Percentiles rank a stretch among this genome's conserved stretches.
Conservation (phyloP, 2,797 vertebrate genomes). For the Alca torda region DNA sequence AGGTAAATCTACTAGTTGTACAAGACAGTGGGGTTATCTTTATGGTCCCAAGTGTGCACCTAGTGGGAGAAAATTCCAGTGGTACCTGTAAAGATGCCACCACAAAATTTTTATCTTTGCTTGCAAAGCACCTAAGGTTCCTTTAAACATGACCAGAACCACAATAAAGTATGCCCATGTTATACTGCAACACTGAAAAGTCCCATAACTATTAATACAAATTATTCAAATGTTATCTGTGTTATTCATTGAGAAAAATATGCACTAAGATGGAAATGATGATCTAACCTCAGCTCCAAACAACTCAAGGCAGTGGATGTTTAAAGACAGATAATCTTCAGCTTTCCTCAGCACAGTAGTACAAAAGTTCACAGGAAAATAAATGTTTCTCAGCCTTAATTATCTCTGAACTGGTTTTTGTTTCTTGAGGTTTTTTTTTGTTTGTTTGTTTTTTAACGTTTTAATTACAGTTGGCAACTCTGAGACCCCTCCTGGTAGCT, state of each 20-base stretch:
- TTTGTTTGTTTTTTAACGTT: background rate
- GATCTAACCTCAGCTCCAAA: background rate
- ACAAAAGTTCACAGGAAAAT: background rate
- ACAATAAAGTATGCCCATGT: background rate
- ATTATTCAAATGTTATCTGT: background rate
- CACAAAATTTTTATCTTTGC: background rate
- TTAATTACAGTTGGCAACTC: conserved; percentile 44
- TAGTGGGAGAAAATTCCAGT: background rate
- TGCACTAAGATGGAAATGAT: background rate
- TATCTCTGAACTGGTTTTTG: background rate
- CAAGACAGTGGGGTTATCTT: background rate
- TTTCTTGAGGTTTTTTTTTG: background rate
- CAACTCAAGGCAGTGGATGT: background rate
- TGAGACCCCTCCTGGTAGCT: conserved; percentile 21
- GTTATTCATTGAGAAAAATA: background rate
- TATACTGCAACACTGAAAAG: background rate
- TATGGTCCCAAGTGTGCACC: background rate
- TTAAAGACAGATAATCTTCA: background rate
- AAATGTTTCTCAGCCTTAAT: conserved; percentile 12
- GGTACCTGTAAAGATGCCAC: background rate
- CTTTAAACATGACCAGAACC: background rate
- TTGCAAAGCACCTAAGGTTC: background rate
- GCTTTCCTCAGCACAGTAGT: background rate
- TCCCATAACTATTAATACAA: background rate
- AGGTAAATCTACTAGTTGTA: background rate